Percentiles rank a stretch among this genome's conserved stretches.
Conservation (phyloP, 1,140 invertebrate species). For the Goniozus legneri region DNA sequence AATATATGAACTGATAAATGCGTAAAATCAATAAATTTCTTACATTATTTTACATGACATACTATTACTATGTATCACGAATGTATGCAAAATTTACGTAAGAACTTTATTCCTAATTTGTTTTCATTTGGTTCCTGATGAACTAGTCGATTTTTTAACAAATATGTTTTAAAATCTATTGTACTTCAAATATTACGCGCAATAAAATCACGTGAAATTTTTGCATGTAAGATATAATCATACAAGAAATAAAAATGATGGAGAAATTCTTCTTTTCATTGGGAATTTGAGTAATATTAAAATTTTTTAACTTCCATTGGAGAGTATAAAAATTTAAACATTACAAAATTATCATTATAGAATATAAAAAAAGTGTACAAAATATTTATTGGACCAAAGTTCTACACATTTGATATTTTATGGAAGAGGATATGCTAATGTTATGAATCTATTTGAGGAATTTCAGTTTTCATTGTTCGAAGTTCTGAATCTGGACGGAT, state of each 20-base stretch:
- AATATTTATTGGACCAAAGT: not conserved
- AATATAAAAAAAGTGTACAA: not conserved
- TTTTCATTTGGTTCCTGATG: not conserved
- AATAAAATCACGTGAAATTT: too few species aligned
- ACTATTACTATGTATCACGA: slow-evolving; percentile 19
- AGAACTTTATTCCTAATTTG: slow-evolving; percentile 8
- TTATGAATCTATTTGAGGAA: not conserved
- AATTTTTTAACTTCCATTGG: too few species aligned
- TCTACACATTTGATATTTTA: not conserved
- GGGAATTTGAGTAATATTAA: too few species aligned
- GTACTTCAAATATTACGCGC: too few species aligned
- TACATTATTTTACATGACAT: not conserved
- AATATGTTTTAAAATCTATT: not conserved
- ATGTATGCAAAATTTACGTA: slow-evolving; percentile 22
- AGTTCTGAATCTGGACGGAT: slow-evolving; percentile 15
- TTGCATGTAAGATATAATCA: too few species aligned
- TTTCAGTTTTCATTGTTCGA: too few species aligned
- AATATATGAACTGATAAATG: too few species aligned
- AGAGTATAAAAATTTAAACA: not conserved
- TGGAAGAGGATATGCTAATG: not conserved
- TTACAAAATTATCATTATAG: not conserved
- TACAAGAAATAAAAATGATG: too few species aligned
- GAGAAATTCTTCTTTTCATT: too few species aligned
- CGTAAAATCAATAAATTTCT: not conserved
- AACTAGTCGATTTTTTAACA: too few species aligned